A percentile compares a stretch with the other conserved stretches of the same genome.
Conservation (phyloP, 1,140 invertebrate genomes). For the Manduca sexta region DNA sequence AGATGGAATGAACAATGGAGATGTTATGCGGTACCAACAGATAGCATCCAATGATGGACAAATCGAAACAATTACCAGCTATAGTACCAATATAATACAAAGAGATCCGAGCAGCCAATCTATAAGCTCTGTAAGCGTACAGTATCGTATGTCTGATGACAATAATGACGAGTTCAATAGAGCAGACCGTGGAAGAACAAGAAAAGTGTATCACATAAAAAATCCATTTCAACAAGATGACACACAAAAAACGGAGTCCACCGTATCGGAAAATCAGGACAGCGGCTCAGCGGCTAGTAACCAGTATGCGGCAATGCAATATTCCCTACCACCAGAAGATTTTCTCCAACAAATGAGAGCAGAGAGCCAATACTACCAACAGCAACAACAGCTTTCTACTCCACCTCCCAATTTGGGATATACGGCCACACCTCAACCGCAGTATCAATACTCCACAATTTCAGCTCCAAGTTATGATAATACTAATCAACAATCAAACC, state of each 20-base stretch:
- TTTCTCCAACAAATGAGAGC: constrained; percentile 62
- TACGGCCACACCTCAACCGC: constrained; percentile 57
- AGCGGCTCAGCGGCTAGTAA: constrained; percentile 61
- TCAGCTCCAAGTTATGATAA: constrained; percentile 39
- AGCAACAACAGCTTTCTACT: constrained; percentile 43
- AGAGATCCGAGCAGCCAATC: constrained; percentile 46
- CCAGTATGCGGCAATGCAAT: constrained; percentile 63
- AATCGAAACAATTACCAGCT: constrained; percentile 39
- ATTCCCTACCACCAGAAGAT: constrained; percentile 65
- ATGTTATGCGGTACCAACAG: constrained; percentile 48
- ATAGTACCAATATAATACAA: constrained; percentile 46
- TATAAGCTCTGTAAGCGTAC: constrained; percentile 41
- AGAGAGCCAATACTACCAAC: constrained; percentile 30
- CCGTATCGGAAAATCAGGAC: constrained; percentile 32
- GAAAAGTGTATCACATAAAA: constrained; percentile 61
- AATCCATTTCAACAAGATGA: constrained; percentile 57
- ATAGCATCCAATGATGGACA: constrained; percentile 42
- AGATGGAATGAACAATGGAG: constrained; percentile 55
- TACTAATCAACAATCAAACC: constrained; percentile 41
- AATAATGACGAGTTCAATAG: constrained; percentile 44
- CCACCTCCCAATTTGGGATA: constrained; percentile 42
- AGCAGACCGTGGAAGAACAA: constrained; percentile 33
- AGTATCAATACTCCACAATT: constrained; percentile 53
- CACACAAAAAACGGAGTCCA: constrained; percentile 27
- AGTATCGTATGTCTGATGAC: constrained; percentile 50